phyloP scores from a whole-genome alignment of 1,140 invertebrate species.

The Condylostylus longicornis region DNA sequence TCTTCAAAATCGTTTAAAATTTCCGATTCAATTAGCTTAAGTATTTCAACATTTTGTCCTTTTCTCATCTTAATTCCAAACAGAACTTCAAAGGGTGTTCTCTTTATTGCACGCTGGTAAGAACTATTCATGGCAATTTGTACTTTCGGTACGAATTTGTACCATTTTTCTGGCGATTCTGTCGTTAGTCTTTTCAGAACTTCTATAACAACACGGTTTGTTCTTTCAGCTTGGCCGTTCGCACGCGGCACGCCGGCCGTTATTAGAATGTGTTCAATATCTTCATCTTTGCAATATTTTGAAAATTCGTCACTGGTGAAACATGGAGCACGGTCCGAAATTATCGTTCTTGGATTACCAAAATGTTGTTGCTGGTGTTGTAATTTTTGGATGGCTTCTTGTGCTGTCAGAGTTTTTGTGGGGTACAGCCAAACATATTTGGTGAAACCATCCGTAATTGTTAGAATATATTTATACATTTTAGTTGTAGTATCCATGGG shows the following conservation, averaged over 20 bases:
- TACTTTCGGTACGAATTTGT: constrained; percentile 3
- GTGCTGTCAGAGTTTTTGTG: not conserved
- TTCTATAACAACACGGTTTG: not conserved
- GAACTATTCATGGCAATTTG: constrained; percentile 6
- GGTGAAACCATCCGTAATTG: constrained; percentile 26
- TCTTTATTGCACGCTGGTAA: constrained; percentile 1
- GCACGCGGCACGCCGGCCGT: constrained; percentile 19
- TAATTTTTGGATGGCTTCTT: constrained; percentile 8
- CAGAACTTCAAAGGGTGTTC: constrained; percentile 5
- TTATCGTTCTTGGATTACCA: constrained; percentile 15
- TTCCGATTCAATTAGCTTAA: not conserved
- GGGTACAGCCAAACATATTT: constrained; percentile 19
- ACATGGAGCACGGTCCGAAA: constrained; percentile 2
- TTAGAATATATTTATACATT: constrained; percentile 27
- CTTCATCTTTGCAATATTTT: constrained; percentile 17
- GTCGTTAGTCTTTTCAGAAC: not conserved
- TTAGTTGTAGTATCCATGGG: constrained; percentile 25
- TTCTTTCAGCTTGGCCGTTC: constrained; percentile 22
- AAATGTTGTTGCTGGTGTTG: constrained; percentile 16
- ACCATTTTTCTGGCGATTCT: constrained; percentile 4
- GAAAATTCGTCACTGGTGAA: constrained; percentile 16
- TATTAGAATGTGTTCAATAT: constrained; percentile 13
- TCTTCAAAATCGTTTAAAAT: not conserved
- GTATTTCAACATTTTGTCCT: not conserved
- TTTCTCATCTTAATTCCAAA: constrained; percentile 3